These are phyloP conservation scores for Allygus modestus DNA, from an alignment of 2,888 invertebrate species.

Conservation along the genomic window DNA sequence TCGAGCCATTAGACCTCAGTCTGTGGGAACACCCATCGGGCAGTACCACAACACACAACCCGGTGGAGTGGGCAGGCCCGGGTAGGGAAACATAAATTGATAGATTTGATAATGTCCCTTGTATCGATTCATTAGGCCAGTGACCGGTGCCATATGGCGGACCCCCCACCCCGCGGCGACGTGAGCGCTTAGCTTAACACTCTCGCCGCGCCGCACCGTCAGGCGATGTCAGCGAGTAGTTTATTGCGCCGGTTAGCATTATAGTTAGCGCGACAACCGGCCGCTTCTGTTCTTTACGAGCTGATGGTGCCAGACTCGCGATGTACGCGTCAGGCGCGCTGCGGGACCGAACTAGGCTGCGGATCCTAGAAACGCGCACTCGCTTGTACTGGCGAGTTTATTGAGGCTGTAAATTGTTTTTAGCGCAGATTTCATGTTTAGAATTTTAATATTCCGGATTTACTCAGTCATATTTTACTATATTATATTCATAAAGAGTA, in stretches of 20 bases:
- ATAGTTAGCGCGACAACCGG: constrained; percentile 36
- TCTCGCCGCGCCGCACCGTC: not conserved
- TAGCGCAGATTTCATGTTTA: not conserved
- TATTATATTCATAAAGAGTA: not conserved
- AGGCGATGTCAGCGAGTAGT: constrained; percentile 11
- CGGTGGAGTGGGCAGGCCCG: constrained; percentile 7
- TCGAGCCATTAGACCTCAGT: not conserved
- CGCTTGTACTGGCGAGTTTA: constrained; percentile 10
- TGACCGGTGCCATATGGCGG: constrained; percentile 31
- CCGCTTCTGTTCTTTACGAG: constrained; percentile 30
- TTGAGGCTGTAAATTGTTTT: constrained; percentile 23
- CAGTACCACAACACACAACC: not conserved
- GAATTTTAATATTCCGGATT: not conserved
- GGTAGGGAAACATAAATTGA: constrained; percentile 5
- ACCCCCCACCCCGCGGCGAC: not conserved
- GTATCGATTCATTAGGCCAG: constrained; percentile 15
- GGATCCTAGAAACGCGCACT: not conserved
- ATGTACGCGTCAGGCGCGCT: not conserved
- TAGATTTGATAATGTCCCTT: constrained; percentile 22
- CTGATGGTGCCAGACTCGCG: not conserved
- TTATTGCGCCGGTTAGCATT: constrained; percentile 37
- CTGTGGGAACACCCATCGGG: not conserved
- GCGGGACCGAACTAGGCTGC: not conserved
- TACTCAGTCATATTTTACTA: not conserved
- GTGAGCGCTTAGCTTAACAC: not conserved